A percentile compares a stretch with the other conserved stretches of the same genome.
Evolutionary conservation across 2,888 invertebrate genomes (phyloP).

Genomic region (Thyatira batis): DNA sequence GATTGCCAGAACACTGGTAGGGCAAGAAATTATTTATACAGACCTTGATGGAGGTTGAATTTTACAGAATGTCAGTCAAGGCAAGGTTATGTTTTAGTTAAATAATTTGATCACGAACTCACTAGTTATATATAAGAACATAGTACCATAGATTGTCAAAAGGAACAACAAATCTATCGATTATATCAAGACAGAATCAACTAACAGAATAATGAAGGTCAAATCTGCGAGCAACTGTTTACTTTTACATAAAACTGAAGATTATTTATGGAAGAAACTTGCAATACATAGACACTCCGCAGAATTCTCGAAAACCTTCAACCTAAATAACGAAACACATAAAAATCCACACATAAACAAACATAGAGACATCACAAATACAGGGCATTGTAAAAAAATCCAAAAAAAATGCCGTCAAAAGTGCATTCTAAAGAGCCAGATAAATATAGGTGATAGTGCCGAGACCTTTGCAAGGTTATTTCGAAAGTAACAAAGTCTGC

Average conservation of each 20-base stretch:
- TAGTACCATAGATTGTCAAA: background rate
- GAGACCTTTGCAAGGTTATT: slow-evolving; percentile 8
- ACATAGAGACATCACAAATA: background rate
- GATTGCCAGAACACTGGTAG: background rate
- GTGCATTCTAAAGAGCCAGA: slow-evolving; percentile 8
- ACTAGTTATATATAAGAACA: background rate
- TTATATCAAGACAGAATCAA: background rate
- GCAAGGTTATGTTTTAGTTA: background rate
- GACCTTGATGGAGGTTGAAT: background rate
- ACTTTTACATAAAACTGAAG: background rate
- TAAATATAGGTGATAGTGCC: slow-evolving; percentile 8
- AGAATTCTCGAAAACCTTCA: background rate
- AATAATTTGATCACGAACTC: too few species aligned
- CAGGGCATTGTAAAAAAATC: background rate
- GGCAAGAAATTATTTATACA: background rate
- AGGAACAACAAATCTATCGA: background rate
- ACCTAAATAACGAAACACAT: background rate
- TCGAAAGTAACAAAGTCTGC: slow-evolving; percentile 7
- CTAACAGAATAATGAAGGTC: background rate
- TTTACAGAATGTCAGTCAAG: background rate
- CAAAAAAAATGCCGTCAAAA: background rate
- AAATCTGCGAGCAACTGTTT: background rate
- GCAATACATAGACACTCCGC: background rate
- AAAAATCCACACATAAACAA: background rate
- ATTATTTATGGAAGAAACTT: background rate